Base-by-base conservation (phyloP, 2,113 vertebrate species). In the Chitala chitala region DNA sequence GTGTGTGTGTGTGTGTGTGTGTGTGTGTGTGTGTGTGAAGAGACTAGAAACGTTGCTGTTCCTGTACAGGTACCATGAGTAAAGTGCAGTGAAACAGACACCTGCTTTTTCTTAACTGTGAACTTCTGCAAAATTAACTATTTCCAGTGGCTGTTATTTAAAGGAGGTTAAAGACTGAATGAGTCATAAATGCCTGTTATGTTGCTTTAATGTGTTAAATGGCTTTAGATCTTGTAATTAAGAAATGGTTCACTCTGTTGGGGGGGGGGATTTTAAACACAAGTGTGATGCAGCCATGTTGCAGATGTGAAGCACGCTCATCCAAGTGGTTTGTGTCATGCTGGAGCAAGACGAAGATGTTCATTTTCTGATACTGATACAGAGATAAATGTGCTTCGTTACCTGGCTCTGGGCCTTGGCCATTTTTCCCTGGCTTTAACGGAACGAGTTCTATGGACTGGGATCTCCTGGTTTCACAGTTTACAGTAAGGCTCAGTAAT, bases 331-430 rank as follows among this genome's bases (percentile, higher is more conserved):
- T 20, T 69, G 26, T 55, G 36, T 26, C 24, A 42, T n/a, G 26
- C 36, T 38, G 68, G n/a, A 1, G 64, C 53, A 71, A 66, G 75
- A 64, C 59, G 38, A 61, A 72, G 38, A 26, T 36, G 51, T 78
- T 76, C 63, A 36, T 72, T 66, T 72, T 53, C 70, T 31, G 54
- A 36, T 29, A 38, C 53, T 55, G 22, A 51, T 10, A 50, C 53
- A 71, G 22, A 36, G 75, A 38, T 68, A 38, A 72, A 58, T 24
- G 50, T 63, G 65, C 69, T 74, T 84, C 59, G 76, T 81, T 50
- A 72, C 42, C 44, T 55, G 69, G 59, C 48, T 33, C 63, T 75
- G 66, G 75, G 33, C 70, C 48, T 38, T 26, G 7, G 75, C 65
- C 63, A 70, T n/a, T n/a, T n/a, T 73, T 76, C 33, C 38, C 22